Evolutionary conservation across 1,140 invertebrate genomes (phyloP).

Genomic region (Periplaneta americana): DNA sequence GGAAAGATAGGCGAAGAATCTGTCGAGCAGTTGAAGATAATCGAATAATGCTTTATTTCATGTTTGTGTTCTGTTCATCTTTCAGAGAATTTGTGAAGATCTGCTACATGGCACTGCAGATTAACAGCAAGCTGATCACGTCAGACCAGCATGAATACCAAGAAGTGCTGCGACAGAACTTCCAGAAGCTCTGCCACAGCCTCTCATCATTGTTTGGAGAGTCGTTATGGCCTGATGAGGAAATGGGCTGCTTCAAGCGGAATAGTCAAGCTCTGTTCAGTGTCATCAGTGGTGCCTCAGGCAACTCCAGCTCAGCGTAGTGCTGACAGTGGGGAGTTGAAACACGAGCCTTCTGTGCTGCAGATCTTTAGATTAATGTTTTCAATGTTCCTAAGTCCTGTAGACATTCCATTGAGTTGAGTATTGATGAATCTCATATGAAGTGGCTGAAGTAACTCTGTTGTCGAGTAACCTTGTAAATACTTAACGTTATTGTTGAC

Average conservation of each 20-base stretch:
- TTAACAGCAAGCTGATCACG: slow-evolving; percentile 79
- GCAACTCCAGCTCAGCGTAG: slow-evolving; percentile 59
- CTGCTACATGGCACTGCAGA: slow-evolving; percentile 78
- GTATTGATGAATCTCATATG: neutral
- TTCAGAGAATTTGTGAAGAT: slow-evolving; percentile 81
- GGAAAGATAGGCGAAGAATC: too few relatives aligned
- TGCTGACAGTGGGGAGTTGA: neutral
- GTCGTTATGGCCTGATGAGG: slow-evolving; percentile 41
- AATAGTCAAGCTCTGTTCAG: slow-evolving; percentile 63
- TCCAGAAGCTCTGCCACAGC: slow-evolving; percentile 74
- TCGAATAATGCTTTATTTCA: too few relatives aligned
- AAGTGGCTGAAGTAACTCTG: neutral
- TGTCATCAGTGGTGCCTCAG: slow-evolving; percentile 58
- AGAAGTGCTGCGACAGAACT: slow-evolving; percentile 75
- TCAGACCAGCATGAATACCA: slow-evolving; percentile 87
- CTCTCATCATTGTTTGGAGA: slow-evolving; percentile 68
- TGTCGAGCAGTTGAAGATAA: too few relatives aligned
- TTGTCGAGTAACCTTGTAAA: neutral
- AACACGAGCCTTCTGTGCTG: neutral
- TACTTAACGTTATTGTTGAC: too few relatives aligned
- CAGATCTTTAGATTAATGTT: neutral
- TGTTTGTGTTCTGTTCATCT: slow-evolving; percentile 21
- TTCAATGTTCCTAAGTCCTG: neutral
- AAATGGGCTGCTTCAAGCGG: slow-evolving; percentile 52
- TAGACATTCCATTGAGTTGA: neutral